phyloP scores from a whole-genome alignment of 2,797 vertebrate genomes.

The Mormyrus proboscirostris region DNA sequence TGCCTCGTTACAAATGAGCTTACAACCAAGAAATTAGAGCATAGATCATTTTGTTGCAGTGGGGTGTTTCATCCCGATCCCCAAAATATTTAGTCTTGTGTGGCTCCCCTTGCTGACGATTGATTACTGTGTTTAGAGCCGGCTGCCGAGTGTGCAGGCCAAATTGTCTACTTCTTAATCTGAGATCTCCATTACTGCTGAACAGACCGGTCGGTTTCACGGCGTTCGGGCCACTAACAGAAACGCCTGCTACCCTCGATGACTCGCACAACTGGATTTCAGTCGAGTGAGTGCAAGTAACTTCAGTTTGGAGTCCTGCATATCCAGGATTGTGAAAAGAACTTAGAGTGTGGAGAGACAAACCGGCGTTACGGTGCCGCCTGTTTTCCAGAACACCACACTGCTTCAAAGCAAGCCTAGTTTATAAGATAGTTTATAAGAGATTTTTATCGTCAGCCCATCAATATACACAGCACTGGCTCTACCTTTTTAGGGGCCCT shows the following conservation, averaged over 20 bases:
- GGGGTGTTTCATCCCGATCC: background rate
- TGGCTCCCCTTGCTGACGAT: background rate
- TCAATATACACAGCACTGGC: background rate
- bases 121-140: background rate
- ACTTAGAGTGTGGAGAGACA: background rate
- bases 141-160: background rate
- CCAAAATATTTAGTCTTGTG: background rate
- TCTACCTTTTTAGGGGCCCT: background rate
- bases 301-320: background rate
- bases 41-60: background rate
- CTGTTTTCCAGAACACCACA: background rate
- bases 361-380: background rate
- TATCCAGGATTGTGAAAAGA: background rate
- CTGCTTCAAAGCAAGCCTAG: background rate
- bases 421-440: background rate
- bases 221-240: background rate
- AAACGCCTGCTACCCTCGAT: background rate
- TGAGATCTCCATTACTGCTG: background rate
- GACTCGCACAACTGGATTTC: background rate
- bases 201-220: background rate
- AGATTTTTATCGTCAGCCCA: background rate
- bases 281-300: background rate
- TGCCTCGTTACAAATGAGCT: background rate
- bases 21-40: background rate
- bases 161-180: background rate